A percentile compares a stretch with the other conserved stretches of the same genome.
These are phyloP conservation scores for Cataglyphis albicans DNA, from an alignment of 2,888 invertebrate genomes.

Conservation along the genomic window DNA sequence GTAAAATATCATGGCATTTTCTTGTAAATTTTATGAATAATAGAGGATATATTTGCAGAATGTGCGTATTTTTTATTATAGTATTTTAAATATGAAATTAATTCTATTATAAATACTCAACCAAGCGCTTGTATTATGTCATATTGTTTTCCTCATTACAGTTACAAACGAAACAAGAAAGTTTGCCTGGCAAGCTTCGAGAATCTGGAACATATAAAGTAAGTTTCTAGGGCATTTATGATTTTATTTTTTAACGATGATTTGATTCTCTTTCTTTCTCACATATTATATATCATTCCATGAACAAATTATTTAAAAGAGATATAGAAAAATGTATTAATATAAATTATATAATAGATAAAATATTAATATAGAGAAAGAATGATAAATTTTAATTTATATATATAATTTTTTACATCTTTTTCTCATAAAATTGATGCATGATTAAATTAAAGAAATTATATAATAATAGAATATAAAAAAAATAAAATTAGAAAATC, in stretches of 20 bases:
- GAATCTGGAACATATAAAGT: conserved; percentile 27
- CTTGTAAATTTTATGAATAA: conserved; percentile 15
- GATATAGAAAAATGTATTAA: background rate
- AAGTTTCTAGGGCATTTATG: conserved; percentile 10
- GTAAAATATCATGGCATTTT: background rate
- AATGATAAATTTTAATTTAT: conserved; percentile 10
- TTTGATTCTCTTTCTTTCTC: background rate
- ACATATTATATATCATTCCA: background rate
- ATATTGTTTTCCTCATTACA: conserved; percentile 24
- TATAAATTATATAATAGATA: background rate
- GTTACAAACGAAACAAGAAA: conserved; percentile 11
- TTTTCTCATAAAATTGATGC: background rate
- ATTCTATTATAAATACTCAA: background rate
- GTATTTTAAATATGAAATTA: background rate
- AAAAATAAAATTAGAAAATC: background rate
- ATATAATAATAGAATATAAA: background rate
- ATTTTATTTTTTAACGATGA: background rate
- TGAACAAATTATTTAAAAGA: background rate
- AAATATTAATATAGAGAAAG: background rate
- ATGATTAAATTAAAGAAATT: conserved; percentile 14
- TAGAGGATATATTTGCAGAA: conserved; percentile 9
- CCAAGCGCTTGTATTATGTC: background rate
- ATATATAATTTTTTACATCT: too few relatives aligned
- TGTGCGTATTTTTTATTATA: conserved; percentile 3
- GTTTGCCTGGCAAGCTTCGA: background rate